Evolutionary conservation across 2,113 vertebrate species (phyloP).

Genomic region (Uria aalge): DNA sequence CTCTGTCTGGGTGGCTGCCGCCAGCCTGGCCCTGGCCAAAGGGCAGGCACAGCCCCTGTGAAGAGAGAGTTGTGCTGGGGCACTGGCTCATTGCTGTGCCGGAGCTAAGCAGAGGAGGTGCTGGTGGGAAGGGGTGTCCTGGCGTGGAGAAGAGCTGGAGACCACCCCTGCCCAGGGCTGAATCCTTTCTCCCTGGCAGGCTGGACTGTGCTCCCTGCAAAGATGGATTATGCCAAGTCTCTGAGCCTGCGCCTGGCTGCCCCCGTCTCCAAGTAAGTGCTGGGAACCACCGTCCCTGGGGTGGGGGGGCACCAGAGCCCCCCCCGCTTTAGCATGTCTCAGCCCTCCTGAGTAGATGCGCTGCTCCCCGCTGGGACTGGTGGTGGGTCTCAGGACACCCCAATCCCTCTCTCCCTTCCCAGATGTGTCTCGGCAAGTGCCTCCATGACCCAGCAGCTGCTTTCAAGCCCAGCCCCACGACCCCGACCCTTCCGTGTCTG

Average conservation of each 20-base stretch:
- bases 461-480: slow-evolving; percentile 38
- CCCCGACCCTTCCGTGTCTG: slow-evolving; percentile 82
- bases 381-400: background rate
- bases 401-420: background rate
- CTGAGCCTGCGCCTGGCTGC: slow-evolving; percentile 47
- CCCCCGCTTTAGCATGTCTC: background rate
- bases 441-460: slow-evolving; percentile 85
- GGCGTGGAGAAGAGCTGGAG: background rate
- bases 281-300: accelerated
- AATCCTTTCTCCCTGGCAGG: background rate
- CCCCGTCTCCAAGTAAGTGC: slow-evolving; percentile 33
- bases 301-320: background rate
- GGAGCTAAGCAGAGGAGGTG: background rate
- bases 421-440: slow-evolving; percentile 82
- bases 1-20: background rate
- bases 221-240: slow-evolving; percentile 54
- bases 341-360: accelerated
- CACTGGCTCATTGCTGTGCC: accelerated
- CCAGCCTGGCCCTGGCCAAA: background rate
- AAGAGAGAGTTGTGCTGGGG: background rate
- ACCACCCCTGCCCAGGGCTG: accelerated
- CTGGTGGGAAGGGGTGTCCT: background rate
- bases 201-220: background rate
- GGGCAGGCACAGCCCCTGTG: background rate
- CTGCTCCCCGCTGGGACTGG: background rate